These are phyloP conservation scores for Petrocephalus zakoni DNA, from an alignment of 2,113 vertebrate species.

Conservation along the genomic window DNA sequence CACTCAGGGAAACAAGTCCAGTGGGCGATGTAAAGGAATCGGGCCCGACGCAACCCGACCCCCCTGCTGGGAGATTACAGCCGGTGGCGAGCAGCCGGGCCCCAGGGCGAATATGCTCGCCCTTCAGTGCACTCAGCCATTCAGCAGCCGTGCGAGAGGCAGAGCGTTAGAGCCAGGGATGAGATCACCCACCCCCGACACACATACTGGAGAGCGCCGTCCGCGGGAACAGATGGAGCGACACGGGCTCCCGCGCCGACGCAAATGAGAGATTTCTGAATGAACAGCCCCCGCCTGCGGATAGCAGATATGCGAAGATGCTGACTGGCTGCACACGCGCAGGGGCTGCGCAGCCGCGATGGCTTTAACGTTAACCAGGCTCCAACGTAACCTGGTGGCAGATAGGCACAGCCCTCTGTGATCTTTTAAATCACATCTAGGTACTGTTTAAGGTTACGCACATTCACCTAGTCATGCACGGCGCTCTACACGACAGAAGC, in stretches of 20 bases:
- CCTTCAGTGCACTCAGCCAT: neutral
- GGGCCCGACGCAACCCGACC: neutral
- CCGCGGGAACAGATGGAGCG: neutral
- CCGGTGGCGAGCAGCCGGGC: neutral
- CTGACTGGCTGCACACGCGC: neutral
- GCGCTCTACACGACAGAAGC: neutral
- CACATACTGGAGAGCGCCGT: neutral
- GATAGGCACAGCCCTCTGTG: neutral
- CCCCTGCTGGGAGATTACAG: neutral
- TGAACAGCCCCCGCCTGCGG: neutral
- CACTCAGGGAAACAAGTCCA: neutral
- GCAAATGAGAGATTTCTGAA: constrained; percentile 11
- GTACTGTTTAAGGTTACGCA: neutral
- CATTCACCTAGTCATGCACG: neutral
- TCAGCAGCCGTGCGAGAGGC: neutral
- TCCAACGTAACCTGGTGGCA: neutral
- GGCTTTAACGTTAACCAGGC: neutral
- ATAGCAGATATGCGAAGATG: neutral
- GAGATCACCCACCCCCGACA: constrained; percentile 5
- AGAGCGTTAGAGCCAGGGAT: neutral
- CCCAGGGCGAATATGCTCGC: neutral
- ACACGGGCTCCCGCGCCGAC: constrained; percentile 8
- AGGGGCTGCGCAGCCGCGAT: neutral
- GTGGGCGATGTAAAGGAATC: neutral
- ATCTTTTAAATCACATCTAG: neutral